Conservation (phyloP, 2,113 vertebrate genomes). For the Xenopus borealis region DNA sequence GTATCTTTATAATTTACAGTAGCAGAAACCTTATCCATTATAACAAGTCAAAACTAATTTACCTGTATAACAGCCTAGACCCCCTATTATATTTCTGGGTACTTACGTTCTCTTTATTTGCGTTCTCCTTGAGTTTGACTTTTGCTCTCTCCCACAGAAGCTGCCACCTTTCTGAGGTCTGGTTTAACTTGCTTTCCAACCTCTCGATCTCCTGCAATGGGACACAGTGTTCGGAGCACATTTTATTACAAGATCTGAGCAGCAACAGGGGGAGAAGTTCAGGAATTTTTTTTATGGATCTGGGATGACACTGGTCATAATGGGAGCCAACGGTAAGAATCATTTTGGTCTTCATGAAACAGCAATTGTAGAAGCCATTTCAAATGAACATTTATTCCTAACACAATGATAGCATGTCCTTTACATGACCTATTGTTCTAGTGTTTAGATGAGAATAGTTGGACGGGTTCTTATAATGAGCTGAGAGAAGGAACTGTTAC, state of each 20-base stretch:
- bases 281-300: constrained; percentile 1
- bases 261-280: neutral
- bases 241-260: constrained; percentile 30
- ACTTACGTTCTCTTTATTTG: constrained; percentile 81
- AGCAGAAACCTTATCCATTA: too few species aligned
- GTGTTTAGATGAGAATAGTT: constrained; percentile 49
- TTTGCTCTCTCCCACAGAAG: constrained; percentile 83
- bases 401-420: constrained; percentile 52
- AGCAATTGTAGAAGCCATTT: constrained; percentile 49
- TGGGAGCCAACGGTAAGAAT: constrained; percentile 52
- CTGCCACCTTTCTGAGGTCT: constrained; percentile 86
- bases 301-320: constrained; percentile 27
- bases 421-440: constrained; percentile 48
- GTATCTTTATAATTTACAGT: too few species aligned
- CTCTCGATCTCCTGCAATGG: constrained; percentile 86
- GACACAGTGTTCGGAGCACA: constrained; percentile 9
- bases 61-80: too few species aligned
- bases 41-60: too few species aligned
- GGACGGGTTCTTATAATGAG: neutral
- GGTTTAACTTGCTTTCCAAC: constrained; percentile 84
- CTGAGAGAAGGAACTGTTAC: neutral
- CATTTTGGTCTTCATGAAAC: neutral
- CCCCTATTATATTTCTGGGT: too few species aligned
- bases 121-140: constrained; percentile 82
- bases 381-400: constrained; percentile 49